phyloP scores from a whole-genome alignment of 30 jellyfish, hydroid and myxozoan species.

The Aurelia aurita region DNA sequence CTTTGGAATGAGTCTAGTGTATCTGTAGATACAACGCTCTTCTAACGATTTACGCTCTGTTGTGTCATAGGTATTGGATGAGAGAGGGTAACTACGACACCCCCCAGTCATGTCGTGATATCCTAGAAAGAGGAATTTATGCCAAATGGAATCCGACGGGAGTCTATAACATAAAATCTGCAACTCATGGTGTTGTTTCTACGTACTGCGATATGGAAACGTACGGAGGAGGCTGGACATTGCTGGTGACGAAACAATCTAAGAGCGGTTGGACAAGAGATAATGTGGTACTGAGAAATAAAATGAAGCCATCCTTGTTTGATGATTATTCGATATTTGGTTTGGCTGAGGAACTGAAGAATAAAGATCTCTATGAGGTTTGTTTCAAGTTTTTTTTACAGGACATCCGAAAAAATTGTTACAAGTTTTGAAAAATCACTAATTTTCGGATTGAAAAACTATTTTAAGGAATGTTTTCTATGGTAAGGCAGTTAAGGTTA shows the following conservation, averaged over 20 bases:
- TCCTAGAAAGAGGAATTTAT: constrained; percentile 26
- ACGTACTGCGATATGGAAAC: constrained; percentile 79
- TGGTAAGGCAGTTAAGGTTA: too few relatives aligned
- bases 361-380: neutral
- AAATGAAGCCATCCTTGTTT: constrained; percentile 5
- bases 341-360: constrained; percentile 47
- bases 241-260: constrained; percentile 41
- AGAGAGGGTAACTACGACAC: constrained; percentile 67
- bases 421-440: too few relatives aligned
- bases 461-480: too few relatives aligned
- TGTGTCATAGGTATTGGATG: constrained; percentile 75
- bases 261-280: constrained; percentile 55
- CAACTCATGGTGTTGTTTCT: constrained; percentile 32
- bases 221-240: constrained; percentile 92
- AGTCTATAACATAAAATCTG: constrained; percentile 39
- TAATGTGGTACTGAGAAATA: constrained; percentile 15
- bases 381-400: neutral
- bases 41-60: too few relatives aligned
- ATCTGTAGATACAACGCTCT: too few relatives aligned
- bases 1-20: too few relatives aligned
- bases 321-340: constrained; percentile 66
- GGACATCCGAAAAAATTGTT: too few relatives aligned
- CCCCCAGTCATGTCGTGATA: constrained; percentile 75
- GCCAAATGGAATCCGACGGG: constrained; percentile 26
- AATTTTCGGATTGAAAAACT: too few relatives aligned